These are phyloP conservation scores for Catotricha subobsoleta DNA, from an alignment of 2,888 invertebrate species.

Conservation along the genomic window DNA sequence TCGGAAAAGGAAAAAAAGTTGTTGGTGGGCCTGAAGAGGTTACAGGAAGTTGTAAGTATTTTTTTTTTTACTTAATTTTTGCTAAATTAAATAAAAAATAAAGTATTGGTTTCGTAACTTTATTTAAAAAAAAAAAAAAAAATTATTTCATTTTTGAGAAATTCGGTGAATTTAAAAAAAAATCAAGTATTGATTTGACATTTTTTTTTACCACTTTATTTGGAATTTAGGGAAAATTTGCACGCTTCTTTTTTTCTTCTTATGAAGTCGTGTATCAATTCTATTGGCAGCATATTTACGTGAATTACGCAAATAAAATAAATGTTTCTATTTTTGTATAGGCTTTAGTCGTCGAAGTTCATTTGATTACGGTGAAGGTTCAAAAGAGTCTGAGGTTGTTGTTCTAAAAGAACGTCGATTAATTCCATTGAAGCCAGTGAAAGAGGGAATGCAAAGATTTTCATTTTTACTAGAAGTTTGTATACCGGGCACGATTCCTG, in stretches of 20 bases:
- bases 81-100: no score
- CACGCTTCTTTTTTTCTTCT: no score
- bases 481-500: slow-evolving; percentile 89
- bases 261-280: no score
- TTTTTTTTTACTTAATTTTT: not conserved
- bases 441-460: slow-evolving; percentile 77
- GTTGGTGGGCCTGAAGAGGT: slow-evolving; percentile 76
- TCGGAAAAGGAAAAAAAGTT: slow-evolving; percentile 73
- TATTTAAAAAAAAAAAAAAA: no score
- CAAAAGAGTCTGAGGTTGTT: slow-evolving; percentile 72
- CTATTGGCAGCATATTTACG: no score
- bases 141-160: no score
- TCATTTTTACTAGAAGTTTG: slow-evolving; percentile 88
- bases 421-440: slow-evolving; percentile 58
- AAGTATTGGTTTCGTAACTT: no score
- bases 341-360: slow-evolving; percentile 67
- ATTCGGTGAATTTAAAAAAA: no score
- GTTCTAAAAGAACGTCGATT: slow-evolving; percentile 72
- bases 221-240: no score
- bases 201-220: no score
- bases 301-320: not conserved
- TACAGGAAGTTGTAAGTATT: slow-evolving; percentile 47
- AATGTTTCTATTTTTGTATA: slow-evolving; percentile 16
- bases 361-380: slow-evolving; percentile 59
- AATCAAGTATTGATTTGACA: no score